These are phyloP conservation scores for Drosophila paulistorum DNA, from an alignment of 1,140 invertebrate species.

Conservation along the genomic window DNA sequence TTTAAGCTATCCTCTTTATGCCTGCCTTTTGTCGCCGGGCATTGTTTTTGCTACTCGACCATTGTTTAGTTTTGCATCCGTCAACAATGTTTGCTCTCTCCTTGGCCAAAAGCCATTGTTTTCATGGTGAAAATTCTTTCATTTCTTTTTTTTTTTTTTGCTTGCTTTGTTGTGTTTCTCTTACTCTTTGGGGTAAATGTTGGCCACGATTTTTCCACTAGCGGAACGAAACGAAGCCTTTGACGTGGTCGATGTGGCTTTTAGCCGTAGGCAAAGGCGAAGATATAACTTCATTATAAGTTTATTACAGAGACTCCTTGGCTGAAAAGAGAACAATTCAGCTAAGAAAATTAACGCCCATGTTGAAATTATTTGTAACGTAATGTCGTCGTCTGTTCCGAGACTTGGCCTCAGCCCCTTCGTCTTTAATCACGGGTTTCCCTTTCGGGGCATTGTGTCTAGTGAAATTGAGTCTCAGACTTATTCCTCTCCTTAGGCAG, in stretches of 20 bases:
- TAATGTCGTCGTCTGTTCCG: conserved; percentile 40
- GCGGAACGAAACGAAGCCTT: conserved; percentile 45
- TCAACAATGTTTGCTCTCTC: conserved; percentile 40
- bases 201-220: conserved; percentile 33
- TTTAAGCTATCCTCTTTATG: conserved; percentile 48
- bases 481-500: conserved; percentile 12
- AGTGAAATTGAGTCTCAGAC: neutral
- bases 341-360: conserved; percentile 71
- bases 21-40: conserved; percentile 53
- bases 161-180: conserved; percentile 17
- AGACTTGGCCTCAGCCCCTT: neutral
- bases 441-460: conserved; percentile 1
- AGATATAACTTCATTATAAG: conserved; percentile 63
- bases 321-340: conserved; percentile 15
- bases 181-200: conserved; percentile 8
- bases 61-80: conserved; percentile 44
- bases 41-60: conserved; percentile 46
- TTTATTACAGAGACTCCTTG: conserved; percentile 38
- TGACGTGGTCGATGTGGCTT: conserved; percentile 52
- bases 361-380: conserved; percentile 55
- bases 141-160: neutral
- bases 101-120: conserved; percentile 47
- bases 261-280: conserved; percentile 18
- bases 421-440: neutral
- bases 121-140: conserved; percentile 4